These are phyloP conservation scores for Tigriopus japonicus DNA, from an alignment of 1,140 invertebrate species.

Conservation along the genomic window DNA sequence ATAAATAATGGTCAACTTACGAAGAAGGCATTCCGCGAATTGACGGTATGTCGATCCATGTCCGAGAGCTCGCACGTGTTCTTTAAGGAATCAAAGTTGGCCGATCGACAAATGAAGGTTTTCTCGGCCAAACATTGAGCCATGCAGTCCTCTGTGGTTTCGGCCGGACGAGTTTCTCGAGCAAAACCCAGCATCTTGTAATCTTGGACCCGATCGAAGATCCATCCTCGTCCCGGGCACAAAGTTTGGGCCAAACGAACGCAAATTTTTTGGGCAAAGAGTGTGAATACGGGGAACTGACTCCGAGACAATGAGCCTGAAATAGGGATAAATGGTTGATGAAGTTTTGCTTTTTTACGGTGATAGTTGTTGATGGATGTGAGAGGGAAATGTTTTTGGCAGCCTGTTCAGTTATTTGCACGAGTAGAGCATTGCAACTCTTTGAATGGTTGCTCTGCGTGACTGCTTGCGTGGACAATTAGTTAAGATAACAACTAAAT, in stretches of 20 bases:
- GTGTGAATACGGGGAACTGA: neutral
- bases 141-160: neutral
- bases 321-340: neutral
- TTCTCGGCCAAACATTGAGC: neutral
- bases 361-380: too few species aligned
- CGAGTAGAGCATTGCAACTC: too few species aligned
- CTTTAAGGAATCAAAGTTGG: neutral
- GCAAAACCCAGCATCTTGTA: neutral
- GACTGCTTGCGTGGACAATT: too few species aligned
- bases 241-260: neutral
- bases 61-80: neutral
- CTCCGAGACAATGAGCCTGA: neutral
- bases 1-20: neutral
- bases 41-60: neutral
- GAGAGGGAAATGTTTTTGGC: too few species aligned
- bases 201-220: neutral
- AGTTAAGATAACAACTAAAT: too few species aligned
- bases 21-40: neutral
- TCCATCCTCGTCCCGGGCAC: neutral
- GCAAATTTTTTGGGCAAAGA: neutral
- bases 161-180: neutral
- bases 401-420: too few species aligned
- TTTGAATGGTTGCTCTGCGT: too few species aligned
- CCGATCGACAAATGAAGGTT: neutral
- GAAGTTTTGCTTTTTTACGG: too few species aligned